phyloP scores from a whole-genome alignment of 2,113 vertebrate species.

The Jacana jacana region DNA sequence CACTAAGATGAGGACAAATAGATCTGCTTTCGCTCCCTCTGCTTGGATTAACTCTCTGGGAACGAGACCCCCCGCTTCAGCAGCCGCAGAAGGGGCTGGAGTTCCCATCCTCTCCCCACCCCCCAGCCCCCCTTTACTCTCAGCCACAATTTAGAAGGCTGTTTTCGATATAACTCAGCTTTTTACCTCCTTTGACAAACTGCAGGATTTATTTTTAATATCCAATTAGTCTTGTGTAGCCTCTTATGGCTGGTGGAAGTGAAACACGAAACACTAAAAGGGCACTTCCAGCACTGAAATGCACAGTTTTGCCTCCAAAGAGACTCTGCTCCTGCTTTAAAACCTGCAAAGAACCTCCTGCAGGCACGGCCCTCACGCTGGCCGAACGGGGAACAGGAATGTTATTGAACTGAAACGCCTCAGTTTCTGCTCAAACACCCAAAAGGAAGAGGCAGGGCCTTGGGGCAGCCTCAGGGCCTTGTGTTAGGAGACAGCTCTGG shows the following conservation, averaged over 20 bases:
- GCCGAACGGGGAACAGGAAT: neutral
- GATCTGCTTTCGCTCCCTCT: neutral
- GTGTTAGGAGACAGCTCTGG: neutral
- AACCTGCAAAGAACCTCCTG: neutral
- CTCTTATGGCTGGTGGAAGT: neutral
- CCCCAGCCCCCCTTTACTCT: neutral
- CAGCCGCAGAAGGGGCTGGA: neutral
- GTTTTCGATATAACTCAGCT: neutral
- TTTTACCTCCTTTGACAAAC: neutral
- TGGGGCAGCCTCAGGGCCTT: neutral
- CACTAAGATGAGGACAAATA: neutral
- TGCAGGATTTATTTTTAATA: neutral
- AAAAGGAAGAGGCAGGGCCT: neutral
- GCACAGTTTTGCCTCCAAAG: neutral
- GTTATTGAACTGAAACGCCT: neutral
- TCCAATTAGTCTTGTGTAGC: neutral
- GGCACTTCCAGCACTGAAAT: neutral
- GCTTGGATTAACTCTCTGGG: neutral
- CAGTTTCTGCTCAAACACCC: neutral
- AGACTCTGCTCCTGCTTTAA: neutral
- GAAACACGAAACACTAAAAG: neutral
- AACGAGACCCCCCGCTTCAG: neutral
- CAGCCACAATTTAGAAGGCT: neutral
- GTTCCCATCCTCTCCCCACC: neutral
- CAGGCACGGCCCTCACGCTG: fast-evolving